Evolutionary conservation across 2,888 invertebrate genomes (phyloP), one percentile per base, ranked within the genome.

Genomic region (Diabrotica balteata): DNA sequence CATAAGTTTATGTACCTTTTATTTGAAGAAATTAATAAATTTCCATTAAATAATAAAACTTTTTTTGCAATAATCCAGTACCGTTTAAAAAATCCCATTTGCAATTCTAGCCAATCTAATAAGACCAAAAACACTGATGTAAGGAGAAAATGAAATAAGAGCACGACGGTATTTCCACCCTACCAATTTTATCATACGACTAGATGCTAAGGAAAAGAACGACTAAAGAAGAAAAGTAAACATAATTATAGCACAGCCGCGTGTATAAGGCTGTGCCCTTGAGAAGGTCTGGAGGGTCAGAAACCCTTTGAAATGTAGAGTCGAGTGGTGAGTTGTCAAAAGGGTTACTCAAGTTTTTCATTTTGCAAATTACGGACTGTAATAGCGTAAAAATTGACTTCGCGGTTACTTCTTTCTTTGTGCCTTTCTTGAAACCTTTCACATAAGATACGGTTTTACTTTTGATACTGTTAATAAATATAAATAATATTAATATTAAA

Each of bases 141-240:
- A 17, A 53, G 52, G 53, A 53, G 61, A 61, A 61, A 61, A 61
- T 61, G 52, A 61, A 61, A 61, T 61, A 61, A 61, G 32, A 61
- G 44, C 52, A 22, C 43, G 10, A 52, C 52, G 61, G 44, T 42
- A 52, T 61, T 61, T 17, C 52, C 46, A 43, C 46, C 62, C 54
- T 47, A 47, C 62, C 55, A 63, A 63, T 63, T 63, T 57, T 50
- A 55, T 63, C 63, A 47, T 63, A 49, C 42, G 43, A 50, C 49
- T 55, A 49, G 55, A 63, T 63, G 61, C 44, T 53, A 43, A 61
- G 43, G 49, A 44, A 63, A 63, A 47, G 50, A 63, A 57, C 42
- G 62, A 11, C 53, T 62, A 54, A 54, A 62, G 54, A n/a, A 62
- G 54, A 8, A 62, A 62, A 62, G 62, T 62, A 62, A 62, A 62